phyloP scores from a whole-genome alignment of 2,113 vertebrate species.

The Noturus placidus region DNA sequence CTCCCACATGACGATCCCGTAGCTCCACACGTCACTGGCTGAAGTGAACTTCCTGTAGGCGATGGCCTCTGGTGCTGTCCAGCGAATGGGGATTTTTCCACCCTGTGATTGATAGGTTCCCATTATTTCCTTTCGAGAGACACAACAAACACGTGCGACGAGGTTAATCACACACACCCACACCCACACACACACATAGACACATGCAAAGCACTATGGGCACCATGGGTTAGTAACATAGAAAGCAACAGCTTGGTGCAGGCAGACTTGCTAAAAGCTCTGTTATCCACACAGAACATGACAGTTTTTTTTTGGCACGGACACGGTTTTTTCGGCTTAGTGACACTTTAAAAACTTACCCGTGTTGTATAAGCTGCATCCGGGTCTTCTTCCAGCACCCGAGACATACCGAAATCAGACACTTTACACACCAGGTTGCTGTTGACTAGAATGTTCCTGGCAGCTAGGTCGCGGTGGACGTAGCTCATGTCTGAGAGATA shows the following conservation, averaged over 20 bases:
- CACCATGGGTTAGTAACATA: slow-evolving; percentile 41
- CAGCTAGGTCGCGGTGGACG: slow-evolving; percentile 92
- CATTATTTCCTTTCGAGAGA: slow-evolving; percentile 66
- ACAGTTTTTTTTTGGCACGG: neutral
- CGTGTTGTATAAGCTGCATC: slow-evolving; percentile 94
- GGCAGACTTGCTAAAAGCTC: neutral
- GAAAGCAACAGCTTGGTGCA: slow-evolving; percentile 10
- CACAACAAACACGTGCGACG: slow-evolving; percentile 48
- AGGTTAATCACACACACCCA: slow-evolving; percentile 54
- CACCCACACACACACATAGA: slow-evolving; percentile 23
- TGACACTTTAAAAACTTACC: slow-evolving; percentile 65
- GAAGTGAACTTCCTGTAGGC: slow-evolving; percentile 95
- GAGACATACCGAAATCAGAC: slow-evolving; percentile 96
- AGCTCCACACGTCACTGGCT: slow-evolving; percentile 93
- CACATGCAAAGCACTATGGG: neutral
- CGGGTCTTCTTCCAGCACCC: slow-evolving; percentile 92
- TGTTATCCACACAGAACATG: neutral
- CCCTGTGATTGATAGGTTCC: slow-evolving; percentile 81
- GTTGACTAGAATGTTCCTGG: slow-evolving; percentile 95
- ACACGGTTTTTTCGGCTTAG: neutral
- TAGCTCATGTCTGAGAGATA: slow-evolving; percentile 99
- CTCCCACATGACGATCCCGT: slow-evolving; percentile 97
- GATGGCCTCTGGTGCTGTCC: slow-evolving; percentile 95
- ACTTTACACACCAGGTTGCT: slow-evolving; percentile 98
- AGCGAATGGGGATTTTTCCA: slow-evolving; percentile 96